Evolutionary conservation across 2,113 vertebrate genomes (phyloP).

Genomic region (Castor canadensis): DNA sequence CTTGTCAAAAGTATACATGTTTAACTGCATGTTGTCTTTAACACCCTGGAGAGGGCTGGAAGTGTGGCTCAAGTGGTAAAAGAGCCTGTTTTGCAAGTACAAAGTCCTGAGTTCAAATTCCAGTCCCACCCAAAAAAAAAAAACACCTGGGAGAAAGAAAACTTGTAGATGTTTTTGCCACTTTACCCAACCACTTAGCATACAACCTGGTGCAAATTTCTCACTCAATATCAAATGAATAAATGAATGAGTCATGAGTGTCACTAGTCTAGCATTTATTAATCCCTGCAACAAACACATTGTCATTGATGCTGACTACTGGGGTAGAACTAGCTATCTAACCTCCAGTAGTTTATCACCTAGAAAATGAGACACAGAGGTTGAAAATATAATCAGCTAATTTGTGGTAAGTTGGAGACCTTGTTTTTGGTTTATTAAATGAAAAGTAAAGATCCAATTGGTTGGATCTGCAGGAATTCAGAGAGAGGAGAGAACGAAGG

Average conservation of each 20-base stretch:
- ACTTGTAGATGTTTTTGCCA: background rate
- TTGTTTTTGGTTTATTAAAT: background rate
- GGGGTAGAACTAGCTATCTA: background rate
- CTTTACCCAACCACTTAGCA: background rate
- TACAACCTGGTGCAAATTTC: background rate
- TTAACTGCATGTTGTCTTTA: background rate
- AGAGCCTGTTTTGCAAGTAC: no score
- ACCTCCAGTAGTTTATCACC: background rate
- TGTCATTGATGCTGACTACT: background rate
- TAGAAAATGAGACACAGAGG: background rate
- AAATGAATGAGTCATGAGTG: no score
- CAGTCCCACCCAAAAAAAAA: no score
- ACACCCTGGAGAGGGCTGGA: no score
- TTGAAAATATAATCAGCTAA: background rate
- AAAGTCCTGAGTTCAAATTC: no score
- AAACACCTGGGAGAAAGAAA: background rate
- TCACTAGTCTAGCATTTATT: background rate
- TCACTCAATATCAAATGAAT: background rate
- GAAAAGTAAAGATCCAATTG: background rate
- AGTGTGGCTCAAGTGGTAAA: no score
- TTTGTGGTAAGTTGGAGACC: background rate
- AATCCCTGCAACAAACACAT: background rate
- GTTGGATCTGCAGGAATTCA: background rate
- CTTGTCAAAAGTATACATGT: background rate
- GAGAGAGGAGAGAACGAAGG: background rate